These are phyloP conservation scores for Octomys mimax DNA, from an alignment of 2,797 vertebrate species.

Conservation along the genomic window DNA sequence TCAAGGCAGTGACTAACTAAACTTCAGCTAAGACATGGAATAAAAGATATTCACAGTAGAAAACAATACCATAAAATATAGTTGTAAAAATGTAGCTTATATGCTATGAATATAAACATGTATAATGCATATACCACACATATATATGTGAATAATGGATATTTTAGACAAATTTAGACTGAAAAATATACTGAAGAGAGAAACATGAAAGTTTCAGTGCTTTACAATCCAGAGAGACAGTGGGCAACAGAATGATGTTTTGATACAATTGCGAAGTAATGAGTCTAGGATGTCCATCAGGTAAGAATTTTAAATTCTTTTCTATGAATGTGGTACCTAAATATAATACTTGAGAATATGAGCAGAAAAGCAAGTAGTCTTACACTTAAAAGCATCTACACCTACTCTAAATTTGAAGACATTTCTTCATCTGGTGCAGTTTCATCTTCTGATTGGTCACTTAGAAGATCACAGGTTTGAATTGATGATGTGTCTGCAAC, in stretches of 20 bases:
- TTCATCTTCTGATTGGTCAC: slow-evolving; percentile 95
- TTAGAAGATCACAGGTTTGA: slow-evolving; percentile 93
- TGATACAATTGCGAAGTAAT: background rate
- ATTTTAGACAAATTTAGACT: background rate
- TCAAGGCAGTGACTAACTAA: background rate
- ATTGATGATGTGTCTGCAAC: slow-evolving; percentile 93
- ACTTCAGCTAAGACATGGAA: background rate
- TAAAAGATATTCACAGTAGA: background rate
- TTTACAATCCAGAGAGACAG: background rate
- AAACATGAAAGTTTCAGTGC: background rate
- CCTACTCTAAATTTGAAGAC: slow-evolving; percentile 90
- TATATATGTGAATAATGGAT: background rate
- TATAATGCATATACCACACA: background rate
- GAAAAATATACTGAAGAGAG: background rate
- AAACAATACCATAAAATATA: background rate
- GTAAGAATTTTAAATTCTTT: background rate
- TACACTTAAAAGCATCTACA: background rate
- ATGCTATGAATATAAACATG: background rate
- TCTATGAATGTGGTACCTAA: background rate
- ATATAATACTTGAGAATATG: background rate
- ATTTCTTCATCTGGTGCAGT: slow-evolving; percentile 91
- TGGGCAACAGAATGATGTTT: background rate
- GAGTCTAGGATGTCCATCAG: background rate
- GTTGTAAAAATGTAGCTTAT: background rate
- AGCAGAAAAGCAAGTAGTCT: background rate